These are phyloP conservation scores for Nymphalis c-album DNA, from an alignment of 2,888 invertebrate genomes.

Conservation along the genomic window DNA sequence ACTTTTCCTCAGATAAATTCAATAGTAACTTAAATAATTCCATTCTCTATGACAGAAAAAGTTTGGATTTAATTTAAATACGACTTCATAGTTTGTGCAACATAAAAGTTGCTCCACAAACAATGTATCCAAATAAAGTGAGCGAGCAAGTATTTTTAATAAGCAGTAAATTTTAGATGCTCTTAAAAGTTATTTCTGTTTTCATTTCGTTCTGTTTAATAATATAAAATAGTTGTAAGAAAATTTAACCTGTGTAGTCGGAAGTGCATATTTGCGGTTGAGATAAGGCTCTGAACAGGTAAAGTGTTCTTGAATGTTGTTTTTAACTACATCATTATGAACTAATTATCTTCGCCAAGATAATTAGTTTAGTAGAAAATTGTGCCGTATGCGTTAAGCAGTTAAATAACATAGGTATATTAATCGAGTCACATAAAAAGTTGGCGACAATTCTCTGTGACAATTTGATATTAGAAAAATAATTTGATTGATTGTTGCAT, in stretches of 20 bases:
- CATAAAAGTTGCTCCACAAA: slow-evolving; percentile 12
- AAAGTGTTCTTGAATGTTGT: neutral
- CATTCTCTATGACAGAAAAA: too few relatives aligned
- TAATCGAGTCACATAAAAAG: too few relatives aligned
- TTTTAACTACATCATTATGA: neutral
- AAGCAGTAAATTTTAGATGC: slow-evolving; percentile 32
- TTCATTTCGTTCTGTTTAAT: slow-evolving; percentile 22
- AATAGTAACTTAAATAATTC: too few relatives aligned
- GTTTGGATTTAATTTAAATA: neutral
- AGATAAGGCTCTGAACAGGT: slow-evolving; percentile 14
- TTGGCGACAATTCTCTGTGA: too few relatives aligned
- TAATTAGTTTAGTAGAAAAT: too few relatives aligned
- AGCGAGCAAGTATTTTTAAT: slow-evolving; percentile 32
- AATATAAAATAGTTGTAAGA: slow-evolving; percentile 36
- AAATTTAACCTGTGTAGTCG: slow-evolving; percentile 24
- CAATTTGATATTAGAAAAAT: too few relatives aligned
- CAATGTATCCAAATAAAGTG: slow-evolving; percentile 25
- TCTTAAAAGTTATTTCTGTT: slow-evolving; percentile 9
- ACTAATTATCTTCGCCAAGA: neutral
- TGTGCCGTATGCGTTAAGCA: too few relatives aligned
- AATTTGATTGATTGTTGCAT: too few relatives aligned
- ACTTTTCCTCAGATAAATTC: too few relatives aligned
- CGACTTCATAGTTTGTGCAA: neutral
- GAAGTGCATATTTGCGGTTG: slow-evolving; percentile 12
- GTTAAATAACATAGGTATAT: too few relatives aligned